Evolutionary conservation across 2,888 invertebrate genomes (phyloP).

Genomic region (Tachystola acroxantha): DNA sequence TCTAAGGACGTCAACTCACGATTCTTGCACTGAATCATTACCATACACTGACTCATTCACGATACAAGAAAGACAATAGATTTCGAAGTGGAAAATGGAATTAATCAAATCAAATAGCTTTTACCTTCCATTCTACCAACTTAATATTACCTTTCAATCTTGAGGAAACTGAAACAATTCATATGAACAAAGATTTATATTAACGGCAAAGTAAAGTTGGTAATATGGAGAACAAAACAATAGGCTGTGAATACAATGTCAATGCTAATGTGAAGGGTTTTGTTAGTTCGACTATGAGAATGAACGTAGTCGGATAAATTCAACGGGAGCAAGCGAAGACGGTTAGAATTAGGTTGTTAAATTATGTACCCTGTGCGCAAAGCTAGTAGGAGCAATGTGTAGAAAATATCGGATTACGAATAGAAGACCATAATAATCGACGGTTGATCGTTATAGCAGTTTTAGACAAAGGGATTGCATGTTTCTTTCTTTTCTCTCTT

Average conservation of each 20-base stretch:
- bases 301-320: not conserved
- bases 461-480: too few species aligned
- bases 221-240: slow-evolving; percentile 41
- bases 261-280: slow-evolving; percentile 54
- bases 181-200: slow-evolving; percentile 10
- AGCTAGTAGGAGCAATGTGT: not conserved
- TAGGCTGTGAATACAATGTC: slow-evolving; percentile 49
- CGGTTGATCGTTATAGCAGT: too few species aligned
- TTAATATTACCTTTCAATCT: slow-evolving; percentile 2
- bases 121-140: slow-evolving; percentile 26
- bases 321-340: not conserved
- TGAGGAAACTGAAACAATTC: slow-evolving; percentile 19
- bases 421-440: not conserved
- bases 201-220: slow-evolving; percentile 15
- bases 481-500: too few species aligned
- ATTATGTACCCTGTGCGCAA: too few species aligned
- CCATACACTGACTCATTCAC: not conserved
- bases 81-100: slow-evolving; percentile 38
- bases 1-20: slow-evolving; percentile 1
- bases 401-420: not conserved
- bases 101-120: slow-evolving; percentile 58
- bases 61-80: slow-evolving; percentile 35
- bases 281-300: slow-evolving; percentile 20
- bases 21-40: not conserved
- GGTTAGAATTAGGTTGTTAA: too few species aligned